Percentiles rank a stretch among this genome's conserved stretches.
These are phyloP conservation scores for Cebidichthys violaceus DNA, from an alignment of 2,113 vertebrate species.

Conservation along the genomic window DNA sequence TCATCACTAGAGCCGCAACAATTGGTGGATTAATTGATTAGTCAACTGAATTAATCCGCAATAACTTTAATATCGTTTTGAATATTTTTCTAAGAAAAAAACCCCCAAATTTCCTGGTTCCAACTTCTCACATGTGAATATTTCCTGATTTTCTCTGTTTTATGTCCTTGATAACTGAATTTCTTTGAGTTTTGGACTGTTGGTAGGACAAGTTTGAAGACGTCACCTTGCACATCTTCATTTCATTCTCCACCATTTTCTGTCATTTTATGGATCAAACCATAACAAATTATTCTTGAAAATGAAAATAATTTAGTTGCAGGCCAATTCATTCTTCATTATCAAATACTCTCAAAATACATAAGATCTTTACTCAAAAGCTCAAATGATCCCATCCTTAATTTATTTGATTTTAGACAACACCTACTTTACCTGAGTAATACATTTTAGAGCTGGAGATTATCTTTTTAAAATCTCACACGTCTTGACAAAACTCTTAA, in stretches of 20 bases:
- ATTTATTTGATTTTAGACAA: background rate
- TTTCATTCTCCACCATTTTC: background rate
- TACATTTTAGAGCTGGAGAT: background rate
- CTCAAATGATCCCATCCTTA: background rate
- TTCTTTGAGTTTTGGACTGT: background rate
- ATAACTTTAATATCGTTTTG: background rate
- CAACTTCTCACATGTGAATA: background rate
- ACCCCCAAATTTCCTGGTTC: background rate
- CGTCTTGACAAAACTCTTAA: constrained; percentile 3
- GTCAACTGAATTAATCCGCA: background rate
- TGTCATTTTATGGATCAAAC: background rate
- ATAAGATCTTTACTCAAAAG: background rate
- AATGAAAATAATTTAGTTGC: background rate
- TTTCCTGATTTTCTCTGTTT: background rate
- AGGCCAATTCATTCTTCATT: background rate
- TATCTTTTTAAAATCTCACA: background rate
- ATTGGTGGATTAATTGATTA: background rate
- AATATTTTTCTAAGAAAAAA: background rate
- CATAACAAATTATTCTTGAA: background rate
- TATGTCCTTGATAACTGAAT: background rate
- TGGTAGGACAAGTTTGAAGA: background rate
- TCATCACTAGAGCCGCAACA: background rate
- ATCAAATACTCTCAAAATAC: background rate
- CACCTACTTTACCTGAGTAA: background rate
- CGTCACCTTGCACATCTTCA: background rate